Percentiles rank a stretch among this genome's conserved stretches.
These are phyloP conservation scores for Dinomys branickii DNA, from an alignment of 2,113 vertebrate species.

Conservation along the genomic window DNA sequence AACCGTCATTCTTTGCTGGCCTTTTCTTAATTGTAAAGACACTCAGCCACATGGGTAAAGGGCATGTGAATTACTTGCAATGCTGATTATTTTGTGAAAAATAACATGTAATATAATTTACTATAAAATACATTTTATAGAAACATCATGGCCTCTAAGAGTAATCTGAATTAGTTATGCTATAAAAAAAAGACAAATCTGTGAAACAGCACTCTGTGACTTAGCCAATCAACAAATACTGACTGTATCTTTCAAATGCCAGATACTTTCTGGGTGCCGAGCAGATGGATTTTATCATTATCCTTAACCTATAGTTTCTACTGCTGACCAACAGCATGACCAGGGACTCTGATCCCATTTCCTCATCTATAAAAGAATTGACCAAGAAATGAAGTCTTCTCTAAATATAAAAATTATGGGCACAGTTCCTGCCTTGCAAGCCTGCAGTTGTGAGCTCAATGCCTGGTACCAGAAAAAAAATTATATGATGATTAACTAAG, in stretches of 20 bases:
- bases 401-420: conserved; percentile 20
- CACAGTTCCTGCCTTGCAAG: too few relatives aligned
- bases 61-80: neutral
- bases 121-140: conserved; percentile 7
- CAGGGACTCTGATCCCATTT: neutral
- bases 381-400: neutral
- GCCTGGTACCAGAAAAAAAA: too few relatives aligned
- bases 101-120: neutral
- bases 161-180: neutral
- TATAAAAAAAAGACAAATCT: conserved; percentile 8
- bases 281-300: neutral
- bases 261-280: neutral
- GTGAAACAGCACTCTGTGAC: neutral
- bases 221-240: neutral
- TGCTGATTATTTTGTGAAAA: conserved; percentile 25
- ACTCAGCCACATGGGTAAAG: neutral
- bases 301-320: neutral
- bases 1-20: neutral
- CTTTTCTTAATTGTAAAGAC: neutral
- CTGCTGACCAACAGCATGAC: neutral
- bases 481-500: conserved; percentile 25
- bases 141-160: neutral
- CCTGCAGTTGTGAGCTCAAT: too few relatives aligned
- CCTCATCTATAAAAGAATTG: conserved; percentile 31
- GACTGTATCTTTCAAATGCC: neutral